Base-by-base conservation (phyloP, 1,140 invertebrate genomes). In the Ceratoteleas bidentatus region DNA sequence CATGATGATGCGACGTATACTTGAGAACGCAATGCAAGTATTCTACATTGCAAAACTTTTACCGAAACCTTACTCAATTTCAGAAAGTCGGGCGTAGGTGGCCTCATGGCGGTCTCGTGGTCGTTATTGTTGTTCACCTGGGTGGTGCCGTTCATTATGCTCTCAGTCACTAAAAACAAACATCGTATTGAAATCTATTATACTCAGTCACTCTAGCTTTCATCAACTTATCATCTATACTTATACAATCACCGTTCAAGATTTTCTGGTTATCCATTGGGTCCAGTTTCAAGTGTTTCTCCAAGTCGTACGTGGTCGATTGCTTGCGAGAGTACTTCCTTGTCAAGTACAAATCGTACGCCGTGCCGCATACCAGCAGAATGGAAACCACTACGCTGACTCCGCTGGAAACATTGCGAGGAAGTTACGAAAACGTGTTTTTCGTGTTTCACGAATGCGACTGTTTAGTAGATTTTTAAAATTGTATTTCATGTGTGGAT, bases 81-180 rank as follows among this genome's bases (percentile, higher is more conserved):
- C 13, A 86, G 72, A 33, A 90, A 90, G 24, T 92, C 90, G 0
- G 91, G 88, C n/a, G 88, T 90, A 0, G 90, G 66, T 0, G 92
- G 87, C 70, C 1, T 91, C 88, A 75, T 92, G 91, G 73, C 90
- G 45, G 92, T 88, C 70, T 94, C 94, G 75, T 94, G 94, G 84
- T 94, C 94, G 75, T 94, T 94, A 84, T 93, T 94, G 81, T 92
- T 93, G 85, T 93, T 93, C 13, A 88, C 61, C 13, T 86, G 68
- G 11, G 70, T 65, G 0, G 85, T 65, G 6, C 83, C 85, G 40
- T 81, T 87, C 62, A 77, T 81, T 33, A 84, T 79, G 15, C 70
- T 68, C 40, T 91, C 89, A 57, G 86, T 69, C 58, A 87, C 90
- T 90, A 85, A 86, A 91, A 24, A 24, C 24, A 24, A 24, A 24